A percentile compares a stretch with the other conserved stretches of the same genome.
These are phyloP conservation scores for Lordiphosa collinella DNA, from an alignment of 1,140 invertebrate species.

Conservation along the genomic window DNA sequence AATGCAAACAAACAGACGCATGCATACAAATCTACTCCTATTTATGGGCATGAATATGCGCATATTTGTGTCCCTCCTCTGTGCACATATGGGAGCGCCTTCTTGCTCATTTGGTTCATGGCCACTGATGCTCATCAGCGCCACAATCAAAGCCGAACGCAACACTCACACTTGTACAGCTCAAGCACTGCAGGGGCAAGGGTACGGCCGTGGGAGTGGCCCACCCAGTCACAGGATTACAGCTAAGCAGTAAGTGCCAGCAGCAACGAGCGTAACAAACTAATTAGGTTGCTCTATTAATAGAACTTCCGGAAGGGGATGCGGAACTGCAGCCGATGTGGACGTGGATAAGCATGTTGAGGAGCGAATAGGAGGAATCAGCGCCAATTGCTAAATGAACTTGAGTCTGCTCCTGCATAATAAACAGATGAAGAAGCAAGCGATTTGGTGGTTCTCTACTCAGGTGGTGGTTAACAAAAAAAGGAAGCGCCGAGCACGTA, in stretches of 20 bases:
- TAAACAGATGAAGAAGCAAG: slow-evolving; percentile 47
- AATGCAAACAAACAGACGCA: slow-evolving; percentile 7
- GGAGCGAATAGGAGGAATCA: neutral
- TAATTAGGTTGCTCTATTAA: slow-evolving; percentile 49
- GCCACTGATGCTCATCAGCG: slow-evolving; percentile 25
- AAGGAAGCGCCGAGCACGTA: slow-evolving; percentile 38
- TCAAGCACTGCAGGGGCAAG: slow-evolving; percentile 8
- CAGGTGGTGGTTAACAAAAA: slow-evolving; percentile 20
- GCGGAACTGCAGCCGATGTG: slow-evolving; percentile 2
- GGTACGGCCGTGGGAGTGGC: slow-evolving; percentile 3
- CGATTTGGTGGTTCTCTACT: slow-evolving; percentile 8
- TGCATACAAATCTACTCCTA: slow-evolving; percentile 15
- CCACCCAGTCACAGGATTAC: slow-evolving; percentile 1
- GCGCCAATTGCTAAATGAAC: slow-evolving; percentile 30
- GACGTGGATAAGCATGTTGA: neutral
- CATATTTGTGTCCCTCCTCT: slow-evolving; percentile 24
- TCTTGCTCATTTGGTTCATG: slow-evolving; percentile 14
- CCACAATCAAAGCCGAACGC: neutral
- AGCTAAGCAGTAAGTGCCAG: slow-evolving; percentile 7
- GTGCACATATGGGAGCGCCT: neutral
- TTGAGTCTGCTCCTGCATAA: slow-evolving; percentile 42
- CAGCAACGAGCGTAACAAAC: slow-evolving; percentile 38
- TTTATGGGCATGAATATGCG: slow-evolving; percentile 48
- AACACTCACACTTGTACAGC: slow-evolving; percentile 1
- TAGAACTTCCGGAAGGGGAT: slow-evolving; percentile 8